A percentile compares a stretch with the other conserved stretches of the same genome.
These are phyloP conservation scores for Taurulus bubalis DNA, from an alignment of 2,113 vertebrate genomes.

Conservation along the genomic window DNA sequence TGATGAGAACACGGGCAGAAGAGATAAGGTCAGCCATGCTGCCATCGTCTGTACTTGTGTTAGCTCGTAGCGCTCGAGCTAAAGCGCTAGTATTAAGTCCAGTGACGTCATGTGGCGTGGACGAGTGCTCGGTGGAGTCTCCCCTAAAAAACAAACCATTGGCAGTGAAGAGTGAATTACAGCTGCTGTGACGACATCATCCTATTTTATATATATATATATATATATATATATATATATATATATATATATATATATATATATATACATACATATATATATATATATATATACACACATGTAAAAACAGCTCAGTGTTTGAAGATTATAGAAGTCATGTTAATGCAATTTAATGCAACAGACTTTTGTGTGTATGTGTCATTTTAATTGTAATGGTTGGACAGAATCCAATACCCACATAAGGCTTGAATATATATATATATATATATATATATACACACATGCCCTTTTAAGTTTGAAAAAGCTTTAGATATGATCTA, in stretches of 20 bases:
- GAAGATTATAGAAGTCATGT: background rate
- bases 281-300: too few species aligned
- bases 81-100: background rate
- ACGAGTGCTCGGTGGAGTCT: background rate
- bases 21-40: slow-evolving; percentile 1
- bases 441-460: too few species aligned
- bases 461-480: background rate
- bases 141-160: background rate
- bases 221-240: too few species aligned
- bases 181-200: background rate
- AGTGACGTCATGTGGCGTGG: background rate
- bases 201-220: background rate
- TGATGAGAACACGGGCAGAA: slow-evolving; percentile 4
- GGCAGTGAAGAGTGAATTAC: background rate
- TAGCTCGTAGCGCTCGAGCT: background rate
- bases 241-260: too few species aligned
- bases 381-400: background rate
- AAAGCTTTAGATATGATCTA: slow-evolving; percentile 14
- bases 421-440: background rate
- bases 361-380: background rate
- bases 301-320: background rate
- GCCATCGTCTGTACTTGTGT: background rate
- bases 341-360: background rate
- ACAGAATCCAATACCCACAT: background rate
- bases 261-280: too few species aligned